Percentiles rank a stretch among this genome's conserved stretches.
These are phyloP conservation scores for Olivierus martensii DNA, from an alignment of 1,140 invertebrate genomes.

Conservation along the genomic window DNA sequence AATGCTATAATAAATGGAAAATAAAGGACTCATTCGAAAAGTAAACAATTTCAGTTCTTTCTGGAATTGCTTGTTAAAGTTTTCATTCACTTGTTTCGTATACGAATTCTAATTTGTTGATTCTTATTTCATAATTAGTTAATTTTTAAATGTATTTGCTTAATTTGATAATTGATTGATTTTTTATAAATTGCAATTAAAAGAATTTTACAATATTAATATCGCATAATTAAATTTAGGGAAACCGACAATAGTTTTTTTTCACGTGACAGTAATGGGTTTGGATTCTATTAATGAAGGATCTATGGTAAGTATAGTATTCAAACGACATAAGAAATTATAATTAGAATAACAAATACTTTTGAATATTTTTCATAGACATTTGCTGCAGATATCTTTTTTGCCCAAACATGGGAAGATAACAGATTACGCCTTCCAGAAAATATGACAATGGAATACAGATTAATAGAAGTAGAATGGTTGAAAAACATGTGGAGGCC, in stretches of 20 bases:
- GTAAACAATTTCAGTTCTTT: no score
- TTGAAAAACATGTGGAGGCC: slow-evolving; percentile 22
- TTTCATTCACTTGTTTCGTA: no score
- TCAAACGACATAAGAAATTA: no score
- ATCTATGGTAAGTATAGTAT: slow-evolving; percentile 61
- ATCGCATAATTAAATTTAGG: slow-evolving; percentile 33
- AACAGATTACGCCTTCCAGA: slow-evolving; percentile 31
- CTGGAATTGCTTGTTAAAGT: no score
- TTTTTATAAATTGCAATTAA: not conserved
- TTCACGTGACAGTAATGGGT: slow-evolving; percentile 85
- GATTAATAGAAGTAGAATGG: slow-evolving; percentile 26
- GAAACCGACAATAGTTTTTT: slow-evolving; percentile 67
- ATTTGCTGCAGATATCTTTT: slow-evolving; percentile 83
- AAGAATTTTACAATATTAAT: not conserved
- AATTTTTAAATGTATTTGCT: no score
- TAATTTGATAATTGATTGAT: not conserved
- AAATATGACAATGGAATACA: slow-evolving; percentile 82
- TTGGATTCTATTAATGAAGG: slow-evolving; percentile 83
- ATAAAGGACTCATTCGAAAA: no score
- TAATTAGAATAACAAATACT: no score
- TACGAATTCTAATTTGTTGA: no score
- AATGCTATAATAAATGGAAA: no score
- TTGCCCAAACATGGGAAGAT: slow-evolving; percentile 82
- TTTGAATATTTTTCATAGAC: slow-evolving; percentile 47
- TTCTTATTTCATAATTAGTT: no score